These are phyloP conservation scores for Mesorhabditis sp. DNA, from an alignment of 2,888 invertebrate species.

Conservation along the genomic window DNA sequence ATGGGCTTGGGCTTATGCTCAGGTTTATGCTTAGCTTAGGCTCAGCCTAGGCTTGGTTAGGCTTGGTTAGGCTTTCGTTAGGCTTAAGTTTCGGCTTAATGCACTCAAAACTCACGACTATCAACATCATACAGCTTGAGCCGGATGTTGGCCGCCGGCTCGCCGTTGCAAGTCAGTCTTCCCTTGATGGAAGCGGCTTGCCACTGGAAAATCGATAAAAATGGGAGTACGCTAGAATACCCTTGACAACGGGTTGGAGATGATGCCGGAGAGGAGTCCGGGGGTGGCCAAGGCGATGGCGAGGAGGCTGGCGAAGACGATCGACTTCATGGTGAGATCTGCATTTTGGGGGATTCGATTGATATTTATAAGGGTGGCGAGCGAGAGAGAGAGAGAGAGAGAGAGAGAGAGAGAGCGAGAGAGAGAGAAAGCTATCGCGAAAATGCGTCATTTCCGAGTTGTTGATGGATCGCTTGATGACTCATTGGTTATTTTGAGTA, in stretches of 20 bases:
- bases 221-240: neutral
- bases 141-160: neutral
- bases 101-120: neutral
- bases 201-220: neutral
- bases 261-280: neutral
- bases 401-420: neutral
- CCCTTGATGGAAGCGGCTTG: constrained; percentile 2
- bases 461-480: no score
- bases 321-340: neutral
- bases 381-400: neutral
- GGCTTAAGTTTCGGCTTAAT: no score
- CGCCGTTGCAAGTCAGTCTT: neutral
- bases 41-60: no score
- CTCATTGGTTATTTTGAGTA: no score
- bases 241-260: neutral
- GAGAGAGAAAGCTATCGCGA: neutral
- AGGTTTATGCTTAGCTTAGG: no score
- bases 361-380: neutral
- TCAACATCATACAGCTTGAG: constrained; percentile 7
- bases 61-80: no score
- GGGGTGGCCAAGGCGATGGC: constrained; percentile 2
- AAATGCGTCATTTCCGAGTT: no score
- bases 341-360: neutral
- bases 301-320: neutral
- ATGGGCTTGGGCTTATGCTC: no score